A percentile compares a stretch with the other conserved stretches of the same genome.
Evolutionary conservation across 2,797 vertebrate species (phyloP).

Genomic region (Coranthus polyacanthus): DNA sequence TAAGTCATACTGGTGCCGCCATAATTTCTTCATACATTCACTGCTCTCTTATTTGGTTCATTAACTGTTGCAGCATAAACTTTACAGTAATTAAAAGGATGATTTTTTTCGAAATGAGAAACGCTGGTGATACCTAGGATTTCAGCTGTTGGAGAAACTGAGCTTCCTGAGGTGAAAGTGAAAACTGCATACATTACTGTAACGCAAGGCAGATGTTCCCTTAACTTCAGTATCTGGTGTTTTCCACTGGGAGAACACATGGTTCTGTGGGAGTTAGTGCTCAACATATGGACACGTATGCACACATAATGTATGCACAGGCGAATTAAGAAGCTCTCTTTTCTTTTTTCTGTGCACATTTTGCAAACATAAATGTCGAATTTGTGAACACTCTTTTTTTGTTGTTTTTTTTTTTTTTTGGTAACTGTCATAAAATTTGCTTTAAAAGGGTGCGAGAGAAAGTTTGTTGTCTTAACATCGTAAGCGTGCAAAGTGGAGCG

Average conservation of each 20-base stretch:
- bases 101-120: too few relatives aligned
- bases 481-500: slow-evolving; percentile 61
- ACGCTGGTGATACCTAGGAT: slow-evolving; percentile 9
- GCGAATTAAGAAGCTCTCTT: neutral
- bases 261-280: slow-evolving; percentile 3
- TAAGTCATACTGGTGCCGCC: too few relatives aligned
- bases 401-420: too few relatives aligned
- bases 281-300: slow-evolving; percentile 9
- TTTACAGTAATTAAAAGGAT: neutral
- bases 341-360: neutral
- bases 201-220: slow-evolving; percentile 45
- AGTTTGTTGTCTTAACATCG: slow-evolving; percentile 58
- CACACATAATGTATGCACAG: neutral
- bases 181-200: neutral
- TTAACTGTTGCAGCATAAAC: neutral
- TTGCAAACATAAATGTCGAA: neutral
- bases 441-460: slow-evolving; percentile 12
- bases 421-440: too few relatives aligned
- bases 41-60: neutral
- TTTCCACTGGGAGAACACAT: slow-evolving; percentile 48
- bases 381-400: neutral
- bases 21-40: too few relatives aligned
- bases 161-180: slow-evolving; percentile 6
- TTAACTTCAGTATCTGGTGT: slow-evolving; percentile 22
- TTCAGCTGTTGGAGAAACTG: neutral